A percentile compares a stretch with the other conserved stretches of the same genome.
Conservation (phyloP, 2,113 vertebrate species). For the Gobius niger region DNA sequence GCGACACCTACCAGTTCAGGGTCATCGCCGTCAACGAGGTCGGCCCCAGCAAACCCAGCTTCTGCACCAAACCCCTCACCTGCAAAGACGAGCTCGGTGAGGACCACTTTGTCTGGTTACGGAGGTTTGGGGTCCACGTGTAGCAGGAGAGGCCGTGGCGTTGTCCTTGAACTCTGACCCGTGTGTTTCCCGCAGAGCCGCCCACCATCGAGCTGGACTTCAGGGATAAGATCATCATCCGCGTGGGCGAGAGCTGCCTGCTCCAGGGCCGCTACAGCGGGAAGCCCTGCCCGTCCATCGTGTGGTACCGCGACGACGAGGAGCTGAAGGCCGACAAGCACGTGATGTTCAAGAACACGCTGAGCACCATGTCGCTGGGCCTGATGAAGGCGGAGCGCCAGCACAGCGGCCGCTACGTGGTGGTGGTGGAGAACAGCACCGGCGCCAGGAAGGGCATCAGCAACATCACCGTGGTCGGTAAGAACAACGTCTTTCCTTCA, state of each 20-base stretch:
- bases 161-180: too few relatives aligned
- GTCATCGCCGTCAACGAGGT: slow-evolving; percentile 94
- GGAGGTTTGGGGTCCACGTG: too few relatives aligned
- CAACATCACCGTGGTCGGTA: slow-evolving; percentile 92
- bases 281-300: slow-evolving; percentile 90
- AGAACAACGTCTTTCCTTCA: slow-evolving; percentile 30
- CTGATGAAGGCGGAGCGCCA: slow-evolving; percentile 86
- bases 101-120: neutral
- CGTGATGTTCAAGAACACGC: slow-evolving; percentile 85
- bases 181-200: slow-evolving; percentile 79
- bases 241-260: slow-evolving; percentile 91
- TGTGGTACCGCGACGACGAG: slow-evolving; percentile 88
- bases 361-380: slow-evolving; percentile 84
- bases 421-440: slow-evolving; percentile 91
- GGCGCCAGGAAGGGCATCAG: slow-evolving; percentile 92
- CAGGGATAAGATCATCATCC: slow-evolving; percentile 89
- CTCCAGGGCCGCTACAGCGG: slow-evolving; percentile 90
- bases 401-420: slow-evolving; percentile 92
- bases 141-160: too few relatives aligned
- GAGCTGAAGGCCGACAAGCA: slow-evolving; percentile 87
- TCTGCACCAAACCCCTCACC: slow-evolving; percentile 93
- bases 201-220: slow-evolving; percentile 95
- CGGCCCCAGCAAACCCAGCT: slow-evolving; percentile 93
- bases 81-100: slow-evolving; percentile 95
- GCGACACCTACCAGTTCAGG: slow-evolving; percentile 93